These are phyloP conservation scores for Drosophila sucinea DNA, from an alignment of 1,140 invertebrate species.

Conservation along the genomic window DNA sequence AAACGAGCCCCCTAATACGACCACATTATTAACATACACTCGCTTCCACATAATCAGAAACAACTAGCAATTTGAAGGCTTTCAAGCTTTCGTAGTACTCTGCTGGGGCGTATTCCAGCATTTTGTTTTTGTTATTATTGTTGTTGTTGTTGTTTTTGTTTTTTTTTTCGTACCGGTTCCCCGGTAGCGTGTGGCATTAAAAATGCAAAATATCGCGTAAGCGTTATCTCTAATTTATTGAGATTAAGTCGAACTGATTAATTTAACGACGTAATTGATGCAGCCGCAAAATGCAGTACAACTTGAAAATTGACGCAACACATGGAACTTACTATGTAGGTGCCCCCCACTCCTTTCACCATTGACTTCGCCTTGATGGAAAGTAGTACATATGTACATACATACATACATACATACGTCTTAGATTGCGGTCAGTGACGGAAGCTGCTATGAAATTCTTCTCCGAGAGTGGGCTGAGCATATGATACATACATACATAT, in stretches of 20 bases:
- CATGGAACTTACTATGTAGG: conserved; percentile 4
- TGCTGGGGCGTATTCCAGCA: conserved; percentile 1
- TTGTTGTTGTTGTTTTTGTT: background rate
- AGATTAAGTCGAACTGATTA: conserved; percentile 64
- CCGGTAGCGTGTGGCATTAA: conserved; percentile 52
- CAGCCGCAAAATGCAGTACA: conserved; percentile 51
- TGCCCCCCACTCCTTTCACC: background rate
- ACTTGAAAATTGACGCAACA: conserved; percentile 57
- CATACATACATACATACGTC: conserved; percentile 28
- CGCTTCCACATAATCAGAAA: conserved; percentile 11
- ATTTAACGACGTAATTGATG: conserved; percentile 74
- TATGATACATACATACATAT: background rate
- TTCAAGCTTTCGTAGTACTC: conserved; percentile 18
- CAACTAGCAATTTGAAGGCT: conserved; percentile 14
- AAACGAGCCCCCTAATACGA: conserved; percentile 16
- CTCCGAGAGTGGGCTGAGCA: conserved; percentile 13
- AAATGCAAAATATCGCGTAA: conserved; percentile 53
- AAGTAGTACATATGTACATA: conserved; percentile 33
- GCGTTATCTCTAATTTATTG: conserved; percentile 62
- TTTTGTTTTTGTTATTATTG: too few species aligned
- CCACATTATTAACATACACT: background rate
- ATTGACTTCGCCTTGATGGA: conserved; percentile 39
- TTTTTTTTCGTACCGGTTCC: conserved; percentile 45
- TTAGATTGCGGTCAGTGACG: conserved; percentile 47
- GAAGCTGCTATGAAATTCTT: conserved; percentile 27